Percentiles rank a stretch among this genome's conserved stretches.
These are phyloP conservation scores for Microtus oregoni DNA, from an alignment of 2,113 vertebrate genomes.

Conservation along the genomic window DNA sequence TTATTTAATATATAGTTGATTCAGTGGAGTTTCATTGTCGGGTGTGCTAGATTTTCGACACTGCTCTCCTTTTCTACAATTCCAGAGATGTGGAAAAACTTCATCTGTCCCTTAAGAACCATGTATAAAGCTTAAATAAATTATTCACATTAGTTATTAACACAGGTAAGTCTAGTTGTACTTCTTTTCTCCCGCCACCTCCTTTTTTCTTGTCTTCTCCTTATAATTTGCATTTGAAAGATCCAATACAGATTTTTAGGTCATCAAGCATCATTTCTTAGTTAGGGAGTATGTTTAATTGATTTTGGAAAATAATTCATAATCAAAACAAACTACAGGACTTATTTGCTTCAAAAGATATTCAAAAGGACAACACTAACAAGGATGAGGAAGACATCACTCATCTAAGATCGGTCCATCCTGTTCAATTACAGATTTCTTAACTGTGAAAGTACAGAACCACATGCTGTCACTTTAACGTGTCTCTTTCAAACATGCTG, in stretches of 20 bases:
- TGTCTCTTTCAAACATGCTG: neutral
- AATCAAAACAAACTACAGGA: neutral
- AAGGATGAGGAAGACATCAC: neutral
- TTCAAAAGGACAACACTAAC: no score
- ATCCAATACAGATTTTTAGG: neutral
- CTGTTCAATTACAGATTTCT: neutral
- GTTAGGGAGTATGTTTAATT: neutral
- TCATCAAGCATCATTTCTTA: neutral
- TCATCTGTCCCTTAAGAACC: neutral
- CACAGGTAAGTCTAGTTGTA: neutral
- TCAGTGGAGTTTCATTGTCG: neutral
- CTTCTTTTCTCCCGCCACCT: neutral
- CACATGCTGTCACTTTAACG: neutral
- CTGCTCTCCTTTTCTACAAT: neutral
- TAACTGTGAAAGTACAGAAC: neutral
- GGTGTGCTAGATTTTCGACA: neutral
- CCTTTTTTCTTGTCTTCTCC: neutral
- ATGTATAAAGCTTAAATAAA: neutral
- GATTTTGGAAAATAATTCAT: neutral
- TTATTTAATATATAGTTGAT: neutral
- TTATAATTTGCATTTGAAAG: neutral
- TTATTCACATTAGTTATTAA: neutral
- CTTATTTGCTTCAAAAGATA: neutral
- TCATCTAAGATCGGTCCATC: neutral
- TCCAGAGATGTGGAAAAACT: neutral